Conservation (phyloP, 2,888 invertebrate species). For the Anorthoa munda region DNA sequence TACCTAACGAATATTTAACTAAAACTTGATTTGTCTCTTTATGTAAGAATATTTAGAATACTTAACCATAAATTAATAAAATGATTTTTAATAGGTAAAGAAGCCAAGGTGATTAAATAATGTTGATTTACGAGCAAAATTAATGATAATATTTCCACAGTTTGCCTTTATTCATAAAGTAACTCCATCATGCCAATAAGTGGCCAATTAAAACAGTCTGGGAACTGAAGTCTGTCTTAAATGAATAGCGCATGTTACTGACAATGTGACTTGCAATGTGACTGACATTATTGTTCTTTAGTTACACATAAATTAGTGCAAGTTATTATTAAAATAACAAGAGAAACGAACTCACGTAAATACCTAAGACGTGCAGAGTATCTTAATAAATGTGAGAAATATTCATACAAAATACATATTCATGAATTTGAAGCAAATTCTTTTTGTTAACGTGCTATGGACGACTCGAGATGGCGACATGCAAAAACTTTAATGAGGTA, state of each 20-base stretch:
- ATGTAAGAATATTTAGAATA: background rate
- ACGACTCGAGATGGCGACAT: constrained; percentile 38
- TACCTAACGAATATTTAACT: background rate
- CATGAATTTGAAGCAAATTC: constrained; percentile 35
- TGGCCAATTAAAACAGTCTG: constrained; percentile 69
- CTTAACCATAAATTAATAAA: background rate
- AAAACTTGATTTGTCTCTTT: background rate
- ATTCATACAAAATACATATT: constrained; percentile 50
- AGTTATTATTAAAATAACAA: constrained; percentile 62
- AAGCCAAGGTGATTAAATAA: constrained; percentile 6
- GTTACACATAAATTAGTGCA: constrained; percentile 59
- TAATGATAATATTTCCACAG: constrained; percentile 28
- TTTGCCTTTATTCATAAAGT: constrained; percentile 58
- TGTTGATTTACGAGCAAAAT: constrained; percentile 15
- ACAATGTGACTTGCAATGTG: constrained; percentile 78
- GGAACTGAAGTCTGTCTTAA: constrained; percentile 63
- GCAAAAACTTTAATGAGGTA: constrained; percentile 28
- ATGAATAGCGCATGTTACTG: constrained; percentile 69
- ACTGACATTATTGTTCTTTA: constrained; percentile 62
- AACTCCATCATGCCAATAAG: constrained; percentile 58
- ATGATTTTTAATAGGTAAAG: background rate
- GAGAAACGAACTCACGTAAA: constrained; percentile 37
- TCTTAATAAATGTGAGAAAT: constrained; percentile 37
- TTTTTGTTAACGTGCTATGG: constrained; percentile 37
- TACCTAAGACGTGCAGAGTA: constrained; percentile 23